Evolutionary conservation across 2,113 vertebrate genomes (phyloP).

Genomic region (Brachirus orientalis): DNA sequence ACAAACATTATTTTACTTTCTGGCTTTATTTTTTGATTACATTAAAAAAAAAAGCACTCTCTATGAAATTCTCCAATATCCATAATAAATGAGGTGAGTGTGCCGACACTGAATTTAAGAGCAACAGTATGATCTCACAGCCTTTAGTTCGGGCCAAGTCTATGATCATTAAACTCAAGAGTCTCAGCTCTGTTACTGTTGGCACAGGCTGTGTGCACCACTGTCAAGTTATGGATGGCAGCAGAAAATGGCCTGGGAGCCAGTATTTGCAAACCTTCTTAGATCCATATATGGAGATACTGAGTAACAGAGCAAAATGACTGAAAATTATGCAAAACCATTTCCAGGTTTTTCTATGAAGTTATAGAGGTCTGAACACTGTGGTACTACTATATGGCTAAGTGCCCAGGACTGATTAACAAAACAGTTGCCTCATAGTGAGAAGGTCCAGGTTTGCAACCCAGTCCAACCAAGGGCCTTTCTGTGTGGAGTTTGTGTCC

Average conservation of each 20-base stretch:
- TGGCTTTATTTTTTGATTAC: not conserved
- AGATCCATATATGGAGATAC: constrained; percentile 39
- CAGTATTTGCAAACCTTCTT: constrained; percentile 10
- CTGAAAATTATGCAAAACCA: constrained; percentile 3
- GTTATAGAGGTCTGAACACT: not conserved
- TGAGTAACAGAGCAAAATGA: constrained; percentile 25
- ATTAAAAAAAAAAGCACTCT: not conserved
- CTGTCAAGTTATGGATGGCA: constrained; percentile 44
- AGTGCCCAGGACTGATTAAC: no score
- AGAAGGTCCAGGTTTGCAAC: no score
- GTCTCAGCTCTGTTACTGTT: constrained; percentile 49
- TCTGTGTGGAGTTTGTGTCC: no score
- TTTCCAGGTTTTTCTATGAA: constrained; percentile 1
- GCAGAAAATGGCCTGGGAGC: constrained; percentile 19
- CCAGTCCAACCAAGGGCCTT: no score
- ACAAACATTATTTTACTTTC: not conserved
- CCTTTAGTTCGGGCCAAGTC: constrained; percentile 16
- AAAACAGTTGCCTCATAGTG: no score
- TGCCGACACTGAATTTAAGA: not conserved
- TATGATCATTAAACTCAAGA: constrained; percentile 34
- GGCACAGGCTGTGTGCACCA: constrained; percentile 17
- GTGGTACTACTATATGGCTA: not conserved
- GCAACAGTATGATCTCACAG: constrained; percentile 42
- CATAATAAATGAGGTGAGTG: not conserved
- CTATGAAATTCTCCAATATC: not conserved